Percentiles rank a stretch among this genome's conserved stretches.
Conservation (phyloP, 1,140 invertebrate species). For the Papilio polyxenes region DNA sequence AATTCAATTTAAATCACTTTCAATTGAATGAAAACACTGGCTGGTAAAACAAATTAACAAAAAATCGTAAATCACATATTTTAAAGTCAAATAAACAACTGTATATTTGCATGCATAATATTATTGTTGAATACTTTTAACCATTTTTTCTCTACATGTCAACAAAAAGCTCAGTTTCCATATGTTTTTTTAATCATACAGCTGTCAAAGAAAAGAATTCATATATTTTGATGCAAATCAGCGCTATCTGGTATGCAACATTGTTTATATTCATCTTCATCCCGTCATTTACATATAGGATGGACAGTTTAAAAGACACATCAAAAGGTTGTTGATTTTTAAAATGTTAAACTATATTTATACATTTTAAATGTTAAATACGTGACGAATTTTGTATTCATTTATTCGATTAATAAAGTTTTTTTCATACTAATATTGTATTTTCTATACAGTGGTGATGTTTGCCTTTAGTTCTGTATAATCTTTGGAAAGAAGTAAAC, state of each 20-base stretch:
- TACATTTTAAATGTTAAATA: not conserved
- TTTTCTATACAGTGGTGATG: not conserved
- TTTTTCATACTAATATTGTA: not conserved
- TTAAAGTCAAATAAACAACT: not conserved
- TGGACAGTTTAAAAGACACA: not conserved
- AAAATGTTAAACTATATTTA: constrained; percentile 1
- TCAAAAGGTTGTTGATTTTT: constrained; percentile 16
- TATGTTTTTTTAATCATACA: constrained; percentile 19
- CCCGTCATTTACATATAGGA: constrained; percentile 23
- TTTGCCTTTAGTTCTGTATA: not conserved
- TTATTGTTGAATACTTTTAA: not conserved
- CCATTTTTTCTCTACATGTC: not conserved
- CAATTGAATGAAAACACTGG: not conserved
- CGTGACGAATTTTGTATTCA: not conserved
- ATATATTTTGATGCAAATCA: constrained; percentile 35
- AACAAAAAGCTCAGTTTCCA: not conserved
- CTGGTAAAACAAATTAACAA: not conserved
- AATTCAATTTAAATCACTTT: not conserved
- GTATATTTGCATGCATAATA: too few relatives aligned
- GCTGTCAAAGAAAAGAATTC: constrained; percentile 33
- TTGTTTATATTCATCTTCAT: constrained; percentile 25
- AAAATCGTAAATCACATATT: not conserved
- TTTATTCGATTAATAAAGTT: not conserved
- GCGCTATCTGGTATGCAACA: constrained; percentile 20
- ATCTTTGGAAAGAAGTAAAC: too few relatives aligned